Percentiles rank a stretch among this genome's conserved stretches.
These are phyloP conservation scores for Oopsacas minuta DNA, from an alignment of 37 sponge, comb jelly and placozoan species.

Conservation along the genomic window DNA sequence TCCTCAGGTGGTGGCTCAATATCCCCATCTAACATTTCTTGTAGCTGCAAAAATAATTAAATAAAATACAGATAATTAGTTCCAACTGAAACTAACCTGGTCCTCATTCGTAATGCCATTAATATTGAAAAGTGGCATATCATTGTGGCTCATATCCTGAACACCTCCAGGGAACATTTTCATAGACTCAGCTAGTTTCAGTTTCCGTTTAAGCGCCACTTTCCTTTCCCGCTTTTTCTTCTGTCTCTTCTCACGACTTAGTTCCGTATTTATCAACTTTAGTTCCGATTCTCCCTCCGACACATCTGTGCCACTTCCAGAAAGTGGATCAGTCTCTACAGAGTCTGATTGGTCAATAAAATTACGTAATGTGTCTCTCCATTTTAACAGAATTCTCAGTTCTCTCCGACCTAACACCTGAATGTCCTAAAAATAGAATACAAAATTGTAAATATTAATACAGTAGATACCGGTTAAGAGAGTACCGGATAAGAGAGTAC, in stretches of 20 bases:
- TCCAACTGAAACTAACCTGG: not conserved
- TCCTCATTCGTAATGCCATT: not conserved
- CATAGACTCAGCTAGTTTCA: constrained; percentile 18
- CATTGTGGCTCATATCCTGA: not conserved
- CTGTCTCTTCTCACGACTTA: constrained; percentile 25
- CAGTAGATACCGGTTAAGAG: too few species aligned
- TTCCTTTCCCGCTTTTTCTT: constrained; percentile 39
- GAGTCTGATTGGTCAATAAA: constrained; percentile 41
- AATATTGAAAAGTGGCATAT: not conserved
- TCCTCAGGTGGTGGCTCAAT: not conserved
- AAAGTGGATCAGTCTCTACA: not conserved
- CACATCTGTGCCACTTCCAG: not conserved
- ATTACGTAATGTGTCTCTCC: constrained; percentile 61
- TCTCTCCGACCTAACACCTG: constrained; percentile 78
- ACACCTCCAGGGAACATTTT: constrained; percentile 27
- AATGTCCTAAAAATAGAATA: constrained; percentile 24
- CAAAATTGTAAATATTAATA: not conserved
- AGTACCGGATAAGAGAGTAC: not conserved
- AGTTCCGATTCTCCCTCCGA: constrained; percentile 25
- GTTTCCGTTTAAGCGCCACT: constrained; percentile 30
- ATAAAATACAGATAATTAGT: too few species aligned
- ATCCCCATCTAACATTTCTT: not conserved
- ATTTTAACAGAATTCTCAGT: constrained; percentile 46
- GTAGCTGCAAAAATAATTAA: not conserved
- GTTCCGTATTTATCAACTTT: constrained; percentile 15